phyloP scores from a whole-genome alignment of 2,113 vertebrate genomes.

The Jaculus jaculus region DNA sequence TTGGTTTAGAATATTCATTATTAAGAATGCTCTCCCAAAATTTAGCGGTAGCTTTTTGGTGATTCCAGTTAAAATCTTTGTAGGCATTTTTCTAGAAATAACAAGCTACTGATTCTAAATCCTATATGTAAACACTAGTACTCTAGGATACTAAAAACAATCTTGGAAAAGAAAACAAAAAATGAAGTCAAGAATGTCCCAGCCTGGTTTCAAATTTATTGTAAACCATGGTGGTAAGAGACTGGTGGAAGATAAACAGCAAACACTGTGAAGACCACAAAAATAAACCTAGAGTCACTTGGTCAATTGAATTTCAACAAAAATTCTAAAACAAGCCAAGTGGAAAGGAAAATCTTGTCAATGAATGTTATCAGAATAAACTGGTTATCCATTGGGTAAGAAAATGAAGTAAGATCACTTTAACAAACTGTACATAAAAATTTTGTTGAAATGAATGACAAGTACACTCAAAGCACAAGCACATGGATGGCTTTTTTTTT shows the following conservation, averaged over 20 bases:
- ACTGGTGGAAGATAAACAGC: background rate
- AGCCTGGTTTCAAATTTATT: slow-evolving; percentile 28
- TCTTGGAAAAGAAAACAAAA: background rate
- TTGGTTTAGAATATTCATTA: background rate
- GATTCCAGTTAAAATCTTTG: slow-evolving; percentile 33
- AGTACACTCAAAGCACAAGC: background rate
- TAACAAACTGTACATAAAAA: slow-evolving; percentile 2
- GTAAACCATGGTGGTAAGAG: background rate
- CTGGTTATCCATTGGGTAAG: background rate
- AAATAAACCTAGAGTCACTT: slow-evolving; percentile 3
- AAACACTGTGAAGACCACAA: background rate
- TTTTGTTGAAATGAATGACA: slow-evolving; percentile 16
- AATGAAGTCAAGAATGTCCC: background rate
- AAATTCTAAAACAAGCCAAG: slow-evolving; percentile 18
- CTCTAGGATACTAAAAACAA: background rate
- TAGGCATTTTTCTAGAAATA: background rate
- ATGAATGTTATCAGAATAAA: slow-evolving; percentile 4
- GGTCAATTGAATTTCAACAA: slow-evolving; percentile 3
- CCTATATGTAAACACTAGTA: background rate
- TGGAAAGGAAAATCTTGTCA: slow-evolving; percentile 1
- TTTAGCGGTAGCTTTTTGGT: background rate
- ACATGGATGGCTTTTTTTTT: background rate
- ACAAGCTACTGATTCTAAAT: background rate
- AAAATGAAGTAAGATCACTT: background rate
- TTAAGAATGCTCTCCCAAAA: slow-evolving; percentile 26